These are phyloP conservation scores for Crocodylus rhombifer DNA, from an alignment of 2,797 vertebrate genomes.

Conservation along the genomic window DNA sequence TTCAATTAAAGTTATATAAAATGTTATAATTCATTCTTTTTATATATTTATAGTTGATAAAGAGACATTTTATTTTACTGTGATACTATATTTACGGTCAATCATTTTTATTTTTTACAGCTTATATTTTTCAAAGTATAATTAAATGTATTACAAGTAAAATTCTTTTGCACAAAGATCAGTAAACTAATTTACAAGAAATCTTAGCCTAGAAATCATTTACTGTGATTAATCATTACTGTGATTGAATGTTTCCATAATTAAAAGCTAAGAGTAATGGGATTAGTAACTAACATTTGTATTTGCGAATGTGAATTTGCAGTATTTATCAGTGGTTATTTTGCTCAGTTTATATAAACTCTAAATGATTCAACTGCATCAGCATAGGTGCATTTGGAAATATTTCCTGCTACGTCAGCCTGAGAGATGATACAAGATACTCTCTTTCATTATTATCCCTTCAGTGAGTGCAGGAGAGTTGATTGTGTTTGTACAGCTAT, in stretches of 20 bases:
- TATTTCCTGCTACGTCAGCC: background rate
- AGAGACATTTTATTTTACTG: background rate
- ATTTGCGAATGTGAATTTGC: background rate
- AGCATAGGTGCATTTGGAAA: fast-evolving
- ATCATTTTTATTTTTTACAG: background rate
- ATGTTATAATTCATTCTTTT: background rate
- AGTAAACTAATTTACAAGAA: background rate
- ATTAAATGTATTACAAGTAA: background rate
- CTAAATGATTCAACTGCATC: background rate
- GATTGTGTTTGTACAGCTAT: fast-evolving
- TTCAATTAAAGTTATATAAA: background rate
- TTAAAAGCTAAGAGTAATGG: background rate
- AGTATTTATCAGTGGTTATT: background rate
- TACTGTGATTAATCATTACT: background rate
- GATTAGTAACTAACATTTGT: background rate
- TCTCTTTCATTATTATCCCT: background rate
- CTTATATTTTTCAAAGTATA: background rate
- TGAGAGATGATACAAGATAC: background rate
- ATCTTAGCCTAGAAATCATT: background rate
- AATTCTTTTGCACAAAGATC: background rate
- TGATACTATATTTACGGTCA: background rate
- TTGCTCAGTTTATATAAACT: background rate
- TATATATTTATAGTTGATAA: constrained; percentile 10
- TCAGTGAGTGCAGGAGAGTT: background rate
- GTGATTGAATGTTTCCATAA: background rate